Conservation (phyloP, 2,797 vertebrate species). For the Pristis pectinata region DNA sequence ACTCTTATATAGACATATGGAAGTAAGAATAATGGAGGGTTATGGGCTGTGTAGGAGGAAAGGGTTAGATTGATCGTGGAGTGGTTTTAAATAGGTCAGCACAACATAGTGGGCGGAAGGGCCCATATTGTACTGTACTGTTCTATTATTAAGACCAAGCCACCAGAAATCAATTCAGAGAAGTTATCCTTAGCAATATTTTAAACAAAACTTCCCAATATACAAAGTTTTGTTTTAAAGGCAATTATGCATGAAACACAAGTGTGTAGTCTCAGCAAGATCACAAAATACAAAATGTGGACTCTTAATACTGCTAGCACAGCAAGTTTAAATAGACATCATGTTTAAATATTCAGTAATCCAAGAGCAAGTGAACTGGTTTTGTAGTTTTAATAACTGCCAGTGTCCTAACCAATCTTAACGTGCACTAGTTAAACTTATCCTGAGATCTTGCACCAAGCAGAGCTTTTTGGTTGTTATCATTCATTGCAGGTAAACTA, state of each 20-base stretch:
- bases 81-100: too few species aligned
- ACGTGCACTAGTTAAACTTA: background rate
- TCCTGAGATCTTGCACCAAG: background rate
- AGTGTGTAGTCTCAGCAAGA: constrained; percentile 13
- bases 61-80: too few species aligned
- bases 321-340: constrained; percentile 5
- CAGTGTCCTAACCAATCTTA: background rate
- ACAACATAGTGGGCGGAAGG: too few species aligned
- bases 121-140: too few species aligned
- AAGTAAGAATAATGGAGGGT: too few species aligned
- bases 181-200: background rate
- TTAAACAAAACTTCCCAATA: background rate
- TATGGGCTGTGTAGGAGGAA: too few species aligned
- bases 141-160: background rate
- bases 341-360: background rate
- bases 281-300: background rate
- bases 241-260: background rate
- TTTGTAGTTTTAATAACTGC: background rate
- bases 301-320: background rate
- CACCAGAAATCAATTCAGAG: background rate
- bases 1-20: too few species aligned
- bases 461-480: background rate
- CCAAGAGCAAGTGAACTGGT: background rate
- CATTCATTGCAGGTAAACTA: constrained; percentile 29
- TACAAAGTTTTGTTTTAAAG: background rate